A percentile compares a stretch with the other conserved stretches of the same genome.
Conservation (phyloP, 2,888 invertebrate genomes). For the Drosophila emarginata region DNA sequence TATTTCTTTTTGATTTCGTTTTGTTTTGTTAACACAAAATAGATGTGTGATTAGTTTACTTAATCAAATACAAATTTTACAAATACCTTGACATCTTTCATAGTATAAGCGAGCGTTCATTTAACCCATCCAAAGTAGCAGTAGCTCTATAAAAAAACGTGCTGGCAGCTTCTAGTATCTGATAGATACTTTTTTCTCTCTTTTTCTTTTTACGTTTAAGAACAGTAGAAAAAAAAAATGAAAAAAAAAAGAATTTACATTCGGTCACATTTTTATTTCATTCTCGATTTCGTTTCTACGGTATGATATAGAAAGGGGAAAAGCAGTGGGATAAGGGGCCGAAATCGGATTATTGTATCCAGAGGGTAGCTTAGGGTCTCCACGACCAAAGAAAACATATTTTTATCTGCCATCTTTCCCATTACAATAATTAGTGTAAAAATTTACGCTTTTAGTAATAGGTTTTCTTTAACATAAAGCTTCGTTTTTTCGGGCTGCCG, state of each 20-base stretch:
- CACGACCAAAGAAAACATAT: no score
- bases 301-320: background rate
- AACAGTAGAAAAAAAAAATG: slow-evolving; percentile 27
- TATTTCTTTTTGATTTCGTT: slow-evolving; percentile 14
- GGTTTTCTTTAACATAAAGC: no score
- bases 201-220: slow-evolving; percentile 23
- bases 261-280: slow-evolving; percentile 58
- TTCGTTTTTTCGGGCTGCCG: no score
- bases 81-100: slow-evolving; percentile 79
- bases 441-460: no score
- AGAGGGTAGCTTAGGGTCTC: no score
- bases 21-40: slow-evolving; percentile 19
- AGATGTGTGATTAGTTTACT: slow-evolving; percentile 63
- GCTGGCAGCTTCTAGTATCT: slow-evolving; percentile 36
- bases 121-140: slow-evolving; percentile 68
- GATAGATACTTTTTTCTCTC: slow-evolving; percentile 30
- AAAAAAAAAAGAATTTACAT: slow-evolving; percentile 63
- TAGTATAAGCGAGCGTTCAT: slow-evolving; percentile 70
- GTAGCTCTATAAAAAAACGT: slow-evolving; percentile 35
- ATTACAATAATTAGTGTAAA: no score
- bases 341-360: background rate
- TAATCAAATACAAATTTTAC: slow-evolving; percentile 55
- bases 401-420: no score
- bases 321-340: background rate
- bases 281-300: slow-evolving; percentile 54